A percentile compares a stretch with the other conserved stretches of the same genome.
Evolutionary conservation across 2,113 vertebrate genomes (phyloP).

Genomic region (Paedocypris sp.): DNA sequence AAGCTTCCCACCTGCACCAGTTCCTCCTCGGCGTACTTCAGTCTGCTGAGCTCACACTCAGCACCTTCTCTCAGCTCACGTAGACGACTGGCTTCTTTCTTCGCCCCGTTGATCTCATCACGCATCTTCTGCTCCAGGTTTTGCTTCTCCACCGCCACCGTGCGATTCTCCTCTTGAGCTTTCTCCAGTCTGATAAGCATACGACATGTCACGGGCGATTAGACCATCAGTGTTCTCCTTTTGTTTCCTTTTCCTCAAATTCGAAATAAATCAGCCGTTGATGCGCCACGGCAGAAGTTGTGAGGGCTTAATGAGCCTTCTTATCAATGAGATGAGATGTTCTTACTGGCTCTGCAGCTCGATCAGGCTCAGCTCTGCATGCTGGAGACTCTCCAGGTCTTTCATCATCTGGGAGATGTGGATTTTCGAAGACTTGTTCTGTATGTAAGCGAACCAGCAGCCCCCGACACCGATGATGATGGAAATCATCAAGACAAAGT

Average conservation of each 20-base stretch:
- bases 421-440: slow-evolving; percentile 91
- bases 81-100: slow-evolving; percentile 83
- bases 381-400: slow-evolving; percentile 91
- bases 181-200: slow-evolving; percentile 87
- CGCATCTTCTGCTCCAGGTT: slow-evolving; percentile 96
- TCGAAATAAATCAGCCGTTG: neutral
- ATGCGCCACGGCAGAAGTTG: neutral
- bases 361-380: slow-evolving; percentile 83
- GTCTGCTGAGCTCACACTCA: slow-evolving; percentile 86
- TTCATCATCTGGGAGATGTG: slow-evolving; percentile 98
- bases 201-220: no score
- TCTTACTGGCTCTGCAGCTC: slow-evolving; percentile 88
- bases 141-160: slow-evolving; percentile 94
- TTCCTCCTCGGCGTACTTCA: slow-evolving; percentile 95
- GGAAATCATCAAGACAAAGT: slow-evolving; percentile 89
- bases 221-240: no score
- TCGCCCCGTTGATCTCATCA: slow-evolving; percentile 89
- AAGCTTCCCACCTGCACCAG: slow-evolving; percentile 84
- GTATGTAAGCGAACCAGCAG: slow-evolving; percentile 96
- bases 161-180: slow-evolving; percentile 95
- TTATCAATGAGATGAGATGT: neutral
- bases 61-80: slow-evolving; percentile 84
- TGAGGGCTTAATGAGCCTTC: slow-evolving; percentile 7
- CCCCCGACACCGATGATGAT: slow-evolving; percentile 94
- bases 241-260: neutral